Base-by-base conservation (phyloP, 23 tunicate genomes). In the Ascidia mentula region DNA sequence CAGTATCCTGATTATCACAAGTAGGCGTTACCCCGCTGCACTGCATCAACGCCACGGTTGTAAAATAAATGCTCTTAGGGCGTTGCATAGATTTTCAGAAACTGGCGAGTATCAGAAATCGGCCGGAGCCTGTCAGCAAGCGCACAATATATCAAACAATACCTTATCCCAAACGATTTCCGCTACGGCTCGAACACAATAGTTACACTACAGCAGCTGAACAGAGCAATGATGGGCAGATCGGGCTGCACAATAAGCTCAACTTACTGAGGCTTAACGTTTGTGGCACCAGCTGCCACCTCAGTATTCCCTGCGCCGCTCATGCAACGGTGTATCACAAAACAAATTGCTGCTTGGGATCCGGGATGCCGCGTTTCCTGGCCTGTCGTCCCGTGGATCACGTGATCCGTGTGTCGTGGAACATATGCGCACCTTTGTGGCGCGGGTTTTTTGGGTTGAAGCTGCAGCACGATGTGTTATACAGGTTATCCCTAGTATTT, bases 361-460 rank as follows among this genome's bases (percentile, higher is more conserved):
- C 65, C 65, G 65, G 65, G 65, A 53, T 53, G 65, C 24, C 65
- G 65, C 22, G 65, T 53, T 53, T 53, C 65, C 65, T 53, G 65
- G 2, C 65, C 65, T 53, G 65, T 53, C n/a, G n/a, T n/a, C 65
- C 65, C 65, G 65, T 28, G 13, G 65, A 28, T 53, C 65, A 53
- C 65, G 65, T 53, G 65, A 53, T 28, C 28, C 22, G 65, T 20
- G 65, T 20, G 65, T 53, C 65, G 65, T 28, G 65, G 24, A 53
- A 53, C 65, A 53, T 53, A 53, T 53, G 65, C 65, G 65, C 65
- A 53, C 65, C 65, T 53, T 53, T 53, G 65, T 28, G 65, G 65
- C 65, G 24, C 7, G 13, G 12, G n/a, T n/a, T n/a, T n/a, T n/a
- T n/a, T n/a, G n/a, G n/a, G n/a, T n/a, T n/a, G n/a, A n/a, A n/a